Evolutionary conservation across 35 echinoderm and acorn worm genomes (phyloP), one percentile per base, ranked within the genome.

Genomic region (Ophiothrix spiculata): DNA sequence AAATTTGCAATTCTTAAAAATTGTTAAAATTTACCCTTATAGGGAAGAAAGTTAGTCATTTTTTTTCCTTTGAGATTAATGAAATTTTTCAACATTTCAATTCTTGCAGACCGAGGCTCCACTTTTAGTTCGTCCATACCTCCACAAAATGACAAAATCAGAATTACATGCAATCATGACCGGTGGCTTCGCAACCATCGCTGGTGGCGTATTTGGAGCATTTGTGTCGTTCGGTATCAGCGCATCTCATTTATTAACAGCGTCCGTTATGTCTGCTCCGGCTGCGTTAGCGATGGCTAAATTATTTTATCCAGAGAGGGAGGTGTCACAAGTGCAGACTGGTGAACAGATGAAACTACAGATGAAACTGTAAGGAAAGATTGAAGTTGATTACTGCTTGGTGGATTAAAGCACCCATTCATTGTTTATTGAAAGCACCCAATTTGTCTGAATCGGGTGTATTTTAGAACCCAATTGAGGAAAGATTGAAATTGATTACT

Each of bases 91-190:
- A n/a, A 39, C 42, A 39, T 64, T 82, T 35, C 39, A 8, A 28
- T 36, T 33, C 74, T 80, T 60, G 33, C 84, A 94, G 92, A 91
- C 92, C 0, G 92, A 94, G 60, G 88, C 88, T 2, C 92, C 92
- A 6, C 88, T 94, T 15, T 45, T 94, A 17, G 87, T 94, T 33
- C 40, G 84, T 31, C 92, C 92, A 33, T 91, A 87, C 40, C 40
- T 94, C 1, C 77, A 75, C 0, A 36, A 88, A 32, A 92, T 92
- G 90, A 92, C 90, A 0, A 78, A 64, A 32, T 92, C 90, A 1
- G 92, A 94, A 60, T 54, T 94, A 39, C 88, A 94, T 49, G 92
- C 92, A 25, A 79, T 94, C 33, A 94, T 94, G 92, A 91, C 88
- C 0, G 92, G 92, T 17, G 92, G 92, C 19, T 94, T 94, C 75